Evolutionary conservation across 2,797 vertebrate genomes (phyloP), one percentile per base, ranked within the genome.

Genomic region (Crenichthys baileyi): DNA sequence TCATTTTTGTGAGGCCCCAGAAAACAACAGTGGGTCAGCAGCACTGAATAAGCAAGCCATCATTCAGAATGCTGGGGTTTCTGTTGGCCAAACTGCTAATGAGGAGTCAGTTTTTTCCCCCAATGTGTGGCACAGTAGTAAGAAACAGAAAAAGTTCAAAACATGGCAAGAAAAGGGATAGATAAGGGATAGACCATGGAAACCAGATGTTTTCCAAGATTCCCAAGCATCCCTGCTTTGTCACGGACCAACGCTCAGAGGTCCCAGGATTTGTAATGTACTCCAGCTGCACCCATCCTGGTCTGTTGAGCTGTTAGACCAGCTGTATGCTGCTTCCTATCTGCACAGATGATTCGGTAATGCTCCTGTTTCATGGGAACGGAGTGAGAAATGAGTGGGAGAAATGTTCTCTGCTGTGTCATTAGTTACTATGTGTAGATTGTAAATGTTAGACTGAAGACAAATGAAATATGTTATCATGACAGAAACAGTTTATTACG

Each of bases 141-240:
- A 78, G 80, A 73, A 76, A 20, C 46, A 31, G 24, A 58, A 46
- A 22, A 29, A 41, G 41, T 46, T 0, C 15, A 56, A 36, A 44
- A 22, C 18, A 29, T 44, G 36, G 36, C 41, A 61, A 71, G n/a
- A 72, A 81, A 31, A 39, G 29, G 79, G 72, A 75, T 26, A 48
- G 67, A 74, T 83, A 75, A 81, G 83, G 90, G 83, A 90, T 81
- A 86, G 86, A 92, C 88, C 85, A 93, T 92, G 88, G 89, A 93
- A 94, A 92, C 84, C 93, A 93, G 88, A 94, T 94, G 93, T 92
- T 89, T 76, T 79, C 79, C 76, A 76, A 50, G 80, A 85, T 72
- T 91, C 92, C 81, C 86, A 92, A 85, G 80, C 81, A 87, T 90
- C 79, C 83, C 77, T 20, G 67, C 84, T 88, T 82, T 7, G 72